phyloP scores from a whole-genome alignment of 2,888 invertebrate genomes.

The Epinotia demarniana region DNA sequence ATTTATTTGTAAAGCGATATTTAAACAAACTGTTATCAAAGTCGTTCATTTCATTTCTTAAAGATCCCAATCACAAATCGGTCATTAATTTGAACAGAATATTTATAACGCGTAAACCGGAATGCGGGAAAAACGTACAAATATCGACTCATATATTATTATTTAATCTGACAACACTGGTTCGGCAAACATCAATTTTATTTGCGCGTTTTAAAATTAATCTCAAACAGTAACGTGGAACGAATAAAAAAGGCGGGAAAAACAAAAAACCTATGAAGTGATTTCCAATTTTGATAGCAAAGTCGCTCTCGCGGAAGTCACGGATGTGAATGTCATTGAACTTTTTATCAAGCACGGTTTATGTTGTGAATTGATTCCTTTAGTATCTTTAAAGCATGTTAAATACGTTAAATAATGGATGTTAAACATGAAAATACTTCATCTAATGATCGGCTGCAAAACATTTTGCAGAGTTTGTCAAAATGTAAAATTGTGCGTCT shows the following conservation, averaged over 20 bases:
- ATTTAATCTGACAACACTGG: background rate
- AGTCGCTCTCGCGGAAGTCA: background rate
- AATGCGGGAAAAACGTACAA: background rate
- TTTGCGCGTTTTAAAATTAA: background rate
- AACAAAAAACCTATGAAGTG: background rate
- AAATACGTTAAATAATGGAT: conserved; percentile 49
- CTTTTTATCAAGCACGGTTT: background rate
- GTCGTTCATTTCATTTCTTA: background rate
- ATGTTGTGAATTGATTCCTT: background rate
- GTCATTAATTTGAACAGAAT: background rate
- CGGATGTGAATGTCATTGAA: background rate
- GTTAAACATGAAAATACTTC: conserved; percentile 49
- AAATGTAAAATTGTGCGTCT: conserved; percentile 74
- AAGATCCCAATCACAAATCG: background rate
- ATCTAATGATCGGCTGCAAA: conserved; percentile 63
- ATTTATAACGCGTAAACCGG: background rate
- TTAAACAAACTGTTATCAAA: background rate
- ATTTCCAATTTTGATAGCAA: background rate
- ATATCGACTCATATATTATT: background rate
- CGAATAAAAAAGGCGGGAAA: conserved; percentile 6
- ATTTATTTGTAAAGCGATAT: background rate
- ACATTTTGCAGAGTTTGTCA: conserved; percentile 64
- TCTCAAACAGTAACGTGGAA: background rate
- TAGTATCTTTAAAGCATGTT: background rate
- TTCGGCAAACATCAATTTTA: background rate